Evolutionary conservation across 2,113 vertebrate genomes (phyloP).

Genomic region (Bettongia penicillata): DNA sequence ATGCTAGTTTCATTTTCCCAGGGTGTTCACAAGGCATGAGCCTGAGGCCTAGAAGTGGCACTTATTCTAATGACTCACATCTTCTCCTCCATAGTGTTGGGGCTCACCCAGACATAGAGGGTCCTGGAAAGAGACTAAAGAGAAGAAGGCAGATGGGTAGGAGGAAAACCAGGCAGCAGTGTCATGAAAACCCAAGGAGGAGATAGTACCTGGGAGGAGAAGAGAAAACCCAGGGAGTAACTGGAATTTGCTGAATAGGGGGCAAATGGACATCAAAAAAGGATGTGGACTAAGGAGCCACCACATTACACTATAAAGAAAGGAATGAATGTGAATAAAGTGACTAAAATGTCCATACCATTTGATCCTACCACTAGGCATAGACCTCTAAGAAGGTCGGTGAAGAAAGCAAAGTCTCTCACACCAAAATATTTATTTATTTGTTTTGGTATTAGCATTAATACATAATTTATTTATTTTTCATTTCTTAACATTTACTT

Average conservation of each 20-base stretch:
- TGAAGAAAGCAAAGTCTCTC: background rate
- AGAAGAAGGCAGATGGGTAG: background rate
- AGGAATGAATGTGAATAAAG: background rate
- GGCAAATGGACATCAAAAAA: background rate
- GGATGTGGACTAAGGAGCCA: background rate
- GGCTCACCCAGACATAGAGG: background rate
- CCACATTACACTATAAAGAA: background rate
- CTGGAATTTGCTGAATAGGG: background rate
- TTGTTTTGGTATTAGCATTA: no score
- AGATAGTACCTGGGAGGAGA: background rate
- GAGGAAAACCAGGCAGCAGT: background rate
- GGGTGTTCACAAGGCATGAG: background rate
- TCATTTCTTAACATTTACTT: no score
- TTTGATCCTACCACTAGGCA: background rate
- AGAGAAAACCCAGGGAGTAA: background rate
- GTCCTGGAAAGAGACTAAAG: background rate
- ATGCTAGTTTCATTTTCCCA: background rate
- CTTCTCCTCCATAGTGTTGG: background rate
- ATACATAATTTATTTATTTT: no score
- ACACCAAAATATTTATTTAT: background rate
- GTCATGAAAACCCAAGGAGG: background rate
- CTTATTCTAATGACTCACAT: background rate
- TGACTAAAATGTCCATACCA: background rate
- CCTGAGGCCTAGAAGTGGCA: background rate
- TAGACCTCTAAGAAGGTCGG: background rate